Evolutionary conservation across 2,113 vertebrate genomes (phyloP).

Genomic region (Oophaga pumilio): DNA sequence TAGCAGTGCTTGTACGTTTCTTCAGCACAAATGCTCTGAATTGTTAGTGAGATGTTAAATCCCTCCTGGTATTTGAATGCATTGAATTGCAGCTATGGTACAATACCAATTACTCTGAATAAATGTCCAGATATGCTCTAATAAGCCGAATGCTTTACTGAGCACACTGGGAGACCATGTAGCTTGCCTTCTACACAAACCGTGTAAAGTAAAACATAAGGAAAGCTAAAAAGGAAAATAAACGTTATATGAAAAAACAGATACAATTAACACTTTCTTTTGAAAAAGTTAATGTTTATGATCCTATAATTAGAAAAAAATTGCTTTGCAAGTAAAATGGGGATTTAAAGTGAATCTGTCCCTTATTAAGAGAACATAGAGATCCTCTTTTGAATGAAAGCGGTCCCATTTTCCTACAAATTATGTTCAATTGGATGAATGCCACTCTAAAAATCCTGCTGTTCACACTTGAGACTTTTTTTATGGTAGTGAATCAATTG

Average conservation of each 20-base stretch:
- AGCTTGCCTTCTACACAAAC: conserved; percentile 11
- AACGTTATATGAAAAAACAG: neutral
- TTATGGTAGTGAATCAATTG: no score
- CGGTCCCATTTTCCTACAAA: neutral
- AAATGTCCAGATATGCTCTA: conserved; percentile 52
- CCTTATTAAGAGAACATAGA: neutral
- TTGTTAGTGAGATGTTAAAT: conserved; percentile 51
- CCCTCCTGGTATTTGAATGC: conserved; percentile 32
- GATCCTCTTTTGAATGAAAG: no score
- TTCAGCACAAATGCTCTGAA: conserved; percentile 28
- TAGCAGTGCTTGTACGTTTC: conserved; percentile 22
- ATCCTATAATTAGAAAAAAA: neutral
- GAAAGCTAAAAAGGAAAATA: neutral
- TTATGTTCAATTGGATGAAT: no score
- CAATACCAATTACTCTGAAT: conserved; percentile 50
- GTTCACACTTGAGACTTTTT: no score
- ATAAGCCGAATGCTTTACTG: conserved; percentile 41
- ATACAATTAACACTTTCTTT: neutral
- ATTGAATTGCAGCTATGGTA: conserved; percentile 40
- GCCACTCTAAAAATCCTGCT: no score
- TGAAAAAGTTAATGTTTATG: neutral
- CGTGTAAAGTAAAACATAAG: conserved; percentile 1
- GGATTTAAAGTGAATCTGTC: neutral
- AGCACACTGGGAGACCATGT: conserved; percentile 42
- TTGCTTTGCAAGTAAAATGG: neutral